phyloP scores from a whole-genome alignment of 92 coral and sea anemone species.

The Porites cylindrica region DNA sequence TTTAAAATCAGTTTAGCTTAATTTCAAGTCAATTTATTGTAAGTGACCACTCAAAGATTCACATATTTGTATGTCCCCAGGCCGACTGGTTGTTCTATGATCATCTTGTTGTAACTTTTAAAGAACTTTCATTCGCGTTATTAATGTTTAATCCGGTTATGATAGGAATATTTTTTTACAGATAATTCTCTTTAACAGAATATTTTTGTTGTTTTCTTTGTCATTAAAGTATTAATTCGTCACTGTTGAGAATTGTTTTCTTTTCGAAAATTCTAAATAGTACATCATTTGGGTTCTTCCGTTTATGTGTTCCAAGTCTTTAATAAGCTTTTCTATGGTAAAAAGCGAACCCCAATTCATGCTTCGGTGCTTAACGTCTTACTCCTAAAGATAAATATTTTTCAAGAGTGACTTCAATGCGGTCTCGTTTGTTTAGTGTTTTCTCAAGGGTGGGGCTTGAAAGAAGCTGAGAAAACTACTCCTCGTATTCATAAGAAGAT shows the following conservation, averaged over 20 bases:
- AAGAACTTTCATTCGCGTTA: background rate
- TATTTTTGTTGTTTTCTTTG: conserved; percentile 15
- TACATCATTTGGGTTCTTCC: no score
- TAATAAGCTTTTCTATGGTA: no score
- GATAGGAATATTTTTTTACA: background rate
- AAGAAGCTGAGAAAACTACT: no score
- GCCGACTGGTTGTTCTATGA: background rate
- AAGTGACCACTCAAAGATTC: no score
- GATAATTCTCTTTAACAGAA: background rate
- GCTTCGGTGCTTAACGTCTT: no score
- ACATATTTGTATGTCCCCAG: background rate
- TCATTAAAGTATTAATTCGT: background rate
- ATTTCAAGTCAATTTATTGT: background rate
- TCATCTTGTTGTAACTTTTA: background rate
- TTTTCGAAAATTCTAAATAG: background rate
- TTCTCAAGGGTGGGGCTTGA: no score
- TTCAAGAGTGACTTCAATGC: background rate
- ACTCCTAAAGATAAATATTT: no score
- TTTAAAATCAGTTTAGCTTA: background rate
- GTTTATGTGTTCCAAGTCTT: background rate
- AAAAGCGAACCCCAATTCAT: no score
- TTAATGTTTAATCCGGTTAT: background rate
- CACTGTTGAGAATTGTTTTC: conserved; percentile 14
- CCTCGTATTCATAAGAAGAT: no score
- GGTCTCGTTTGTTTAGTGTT: background rate